Base-by-base conservation (phyloP, 1,140 invertebrate species). In the Melipona quadrifasciata region DNA sequence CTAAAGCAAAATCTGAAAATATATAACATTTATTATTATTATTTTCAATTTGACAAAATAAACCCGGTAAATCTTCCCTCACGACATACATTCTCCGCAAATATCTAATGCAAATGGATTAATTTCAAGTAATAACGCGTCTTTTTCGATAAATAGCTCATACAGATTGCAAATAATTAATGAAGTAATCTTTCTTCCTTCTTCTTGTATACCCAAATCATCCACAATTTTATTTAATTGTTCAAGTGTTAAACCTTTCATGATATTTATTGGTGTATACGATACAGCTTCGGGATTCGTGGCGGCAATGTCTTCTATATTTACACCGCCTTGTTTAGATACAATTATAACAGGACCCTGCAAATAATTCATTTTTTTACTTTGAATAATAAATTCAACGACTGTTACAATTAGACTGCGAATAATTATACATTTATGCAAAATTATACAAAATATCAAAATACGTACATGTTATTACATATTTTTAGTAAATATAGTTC, bases 101-200 rank as follows among this genome's bases (percentile, higher is more conserved):
- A 98, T 97, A 94, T 99, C 98, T 94, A 99, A 98, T 65, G 98
- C 98, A 92, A 99, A 98, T 19, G 99, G 99, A 95, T 99, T 99
- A 72, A 99, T 97, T 95, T 99, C 99, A 87, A 99, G 97, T 70
- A 99, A 95, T 12, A 98, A 96, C 19, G 98, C 98, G 95, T 99
- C 99, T 91, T 98, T 98, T 87, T 98, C 96, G 0, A 98, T 94
- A 93, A 99, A 99, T 75, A 99, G 94, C 72, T 97, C 96, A 93
- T 99, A 99, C 89, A 99, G 96, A 91, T 97, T 98, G 27, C 97
- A 92, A 53, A 99, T 96, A 95, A 99, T 97, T 51, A 97, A 95
- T 0, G 96, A 96, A 39, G 98, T 98, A 92, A 97, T 96, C n/a
- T 97, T 96, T 88, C 96, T 95, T 72, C 96, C 95, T 24, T 96